These are phyloP conservation scores for Thaumetopoea pityocampa DNA, from an alignment of 1,140 invertebrate species.

Conservation along the genomic window DNA sequence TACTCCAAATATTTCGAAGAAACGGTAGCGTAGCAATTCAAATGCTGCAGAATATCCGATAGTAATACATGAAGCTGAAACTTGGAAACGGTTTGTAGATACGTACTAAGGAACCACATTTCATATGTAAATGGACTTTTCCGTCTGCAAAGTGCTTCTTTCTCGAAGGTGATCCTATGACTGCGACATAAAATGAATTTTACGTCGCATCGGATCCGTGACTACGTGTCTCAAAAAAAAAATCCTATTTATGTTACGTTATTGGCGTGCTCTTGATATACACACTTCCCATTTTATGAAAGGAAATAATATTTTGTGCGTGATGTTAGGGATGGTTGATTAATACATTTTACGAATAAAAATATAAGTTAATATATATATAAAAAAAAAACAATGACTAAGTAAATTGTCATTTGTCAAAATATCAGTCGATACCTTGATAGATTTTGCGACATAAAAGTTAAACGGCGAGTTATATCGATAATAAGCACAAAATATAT, in stretches of 20 bases:
- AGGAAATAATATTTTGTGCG: no score
- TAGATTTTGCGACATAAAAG: no score
- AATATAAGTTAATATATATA: no score
- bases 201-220: constrained; percentile 28
- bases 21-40: background rate
- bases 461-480: no score
- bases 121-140: constrained; percentile 43
- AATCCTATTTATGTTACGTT: constrained; percentile 9
- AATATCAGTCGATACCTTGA: no score
- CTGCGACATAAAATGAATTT: constrained; percentile 43
- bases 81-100: constrained; percentile 9
- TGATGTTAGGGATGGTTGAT: no score
- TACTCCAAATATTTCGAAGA: no score
- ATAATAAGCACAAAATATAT: no score
- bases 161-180: constrained; percentile 35
- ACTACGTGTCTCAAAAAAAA: constrained; percentile 21
- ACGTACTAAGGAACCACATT: constrained; percentile 27
- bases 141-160: constrained; percentile 37
- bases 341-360: no score
- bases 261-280: constrained; percentile 6
- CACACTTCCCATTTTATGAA: background rate
- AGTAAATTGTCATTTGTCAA: no score
- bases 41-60: constrained; percentile 2
- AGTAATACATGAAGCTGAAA: constrained; percentile 3
- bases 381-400: no score